A percentile compares a stretch with the other conserved stretches of the same genome.
Conservation (phyloP, 2,113 vertebrate species). For the Prunella fulvescens region DNA sequence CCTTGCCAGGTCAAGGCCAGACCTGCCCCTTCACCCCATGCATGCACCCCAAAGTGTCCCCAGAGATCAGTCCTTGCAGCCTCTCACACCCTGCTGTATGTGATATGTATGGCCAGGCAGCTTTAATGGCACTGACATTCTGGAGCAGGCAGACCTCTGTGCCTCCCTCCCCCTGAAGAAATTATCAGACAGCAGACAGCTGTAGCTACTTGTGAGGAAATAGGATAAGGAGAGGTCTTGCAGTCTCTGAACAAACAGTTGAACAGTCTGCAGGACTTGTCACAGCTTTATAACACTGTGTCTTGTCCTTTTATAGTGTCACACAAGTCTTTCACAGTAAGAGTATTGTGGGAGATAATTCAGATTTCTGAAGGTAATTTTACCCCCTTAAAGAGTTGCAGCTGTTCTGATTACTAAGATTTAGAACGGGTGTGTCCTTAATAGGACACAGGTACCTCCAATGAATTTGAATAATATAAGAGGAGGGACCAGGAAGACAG, state of each 20-base stretch:
- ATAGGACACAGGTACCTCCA: too few relatives aligned
- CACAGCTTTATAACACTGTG: background rate
- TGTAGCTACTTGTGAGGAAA: background rate
- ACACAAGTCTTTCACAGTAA: background rate
- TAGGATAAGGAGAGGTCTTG: background rate
- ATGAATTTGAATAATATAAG: too few relatives aligned
- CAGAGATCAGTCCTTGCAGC: background rate
- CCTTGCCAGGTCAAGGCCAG: background rate
- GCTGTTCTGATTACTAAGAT: too few relatives aligned
- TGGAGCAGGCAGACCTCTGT: background rate
- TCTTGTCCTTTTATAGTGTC: background rate
- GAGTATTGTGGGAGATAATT: too few relatives aligned
- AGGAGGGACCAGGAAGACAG: too few relatives aligned
- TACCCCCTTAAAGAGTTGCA: too few relatives aligned
- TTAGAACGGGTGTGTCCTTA: too few relatives aligned
- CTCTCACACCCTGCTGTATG: background rate
- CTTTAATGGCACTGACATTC: background rate
- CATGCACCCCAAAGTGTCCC: background rate
- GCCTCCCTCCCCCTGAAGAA: background rate
- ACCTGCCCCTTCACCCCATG: fast-evolving
- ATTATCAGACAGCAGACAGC: background rate
- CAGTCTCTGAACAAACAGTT: background rate
- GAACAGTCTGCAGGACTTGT: background rate
- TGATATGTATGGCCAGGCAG: background rate
- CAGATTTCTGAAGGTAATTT: too few relatives aligned